phyloP scores from a whole-genome alignment of 2,113 vertebrate species.

The Willisornis vidua region DNA sequence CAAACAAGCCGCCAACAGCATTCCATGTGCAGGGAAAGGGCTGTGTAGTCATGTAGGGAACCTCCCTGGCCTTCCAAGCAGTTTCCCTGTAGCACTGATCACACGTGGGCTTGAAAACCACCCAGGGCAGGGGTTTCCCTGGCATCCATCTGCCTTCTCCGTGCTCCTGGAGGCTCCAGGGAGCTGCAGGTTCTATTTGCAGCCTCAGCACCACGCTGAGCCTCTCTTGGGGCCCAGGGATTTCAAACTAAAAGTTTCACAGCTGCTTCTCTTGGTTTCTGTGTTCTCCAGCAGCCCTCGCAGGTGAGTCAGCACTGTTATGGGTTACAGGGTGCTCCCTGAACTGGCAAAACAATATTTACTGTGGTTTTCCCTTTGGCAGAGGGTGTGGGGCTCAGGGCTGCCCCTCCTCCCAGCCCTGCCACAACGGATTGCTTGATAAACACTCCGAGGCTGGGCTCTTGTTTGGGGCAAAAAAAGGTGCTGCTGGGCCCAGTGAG shows the following conservation, averaged over 20 bases:
- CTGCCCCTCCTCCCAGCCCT: background rate
- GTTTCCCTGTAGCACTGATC: background rate
- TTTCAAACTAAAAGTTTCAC: background rate
- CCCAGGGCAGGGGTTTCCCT: background rate
- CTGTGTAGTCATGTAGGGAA: background rate
- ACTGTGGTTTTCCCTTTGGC: fast-evolving
- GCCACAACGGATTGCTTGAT: background rate
- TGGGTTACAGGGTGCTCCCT: fast-evolving
- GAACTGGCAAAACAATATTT: fast-evolving
- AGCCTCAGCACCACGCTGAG: background rate
- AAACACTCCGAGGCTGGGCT: background rate
- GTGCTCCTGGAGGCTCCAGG: background rate
- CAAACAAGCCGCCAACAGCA: background rate
- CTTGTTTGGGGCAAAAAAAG: background rate
- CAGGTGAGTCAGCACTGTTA: background rate
- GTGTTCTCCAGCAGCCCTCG: background rate
- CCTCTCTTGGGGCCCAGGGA: background rate
- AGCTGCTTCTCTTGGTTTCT: background rate
- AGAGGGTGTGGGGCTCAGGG: background rate
- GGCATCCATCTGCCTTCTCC: background rate
- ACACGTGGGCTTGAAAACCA: background rate
- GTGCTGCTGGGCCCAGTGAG: fast-evolving
- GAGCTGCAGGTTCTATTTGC: background rate
- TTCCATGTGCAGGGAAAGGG: background rate
- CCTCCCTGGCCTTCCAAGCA: background rate